Percentiles rank a stretch among this genome's conserved stretches.
Conservation (phyloP, 2,888 invertebrate genomes). For the Limnephilus rhombicus region DNA sequence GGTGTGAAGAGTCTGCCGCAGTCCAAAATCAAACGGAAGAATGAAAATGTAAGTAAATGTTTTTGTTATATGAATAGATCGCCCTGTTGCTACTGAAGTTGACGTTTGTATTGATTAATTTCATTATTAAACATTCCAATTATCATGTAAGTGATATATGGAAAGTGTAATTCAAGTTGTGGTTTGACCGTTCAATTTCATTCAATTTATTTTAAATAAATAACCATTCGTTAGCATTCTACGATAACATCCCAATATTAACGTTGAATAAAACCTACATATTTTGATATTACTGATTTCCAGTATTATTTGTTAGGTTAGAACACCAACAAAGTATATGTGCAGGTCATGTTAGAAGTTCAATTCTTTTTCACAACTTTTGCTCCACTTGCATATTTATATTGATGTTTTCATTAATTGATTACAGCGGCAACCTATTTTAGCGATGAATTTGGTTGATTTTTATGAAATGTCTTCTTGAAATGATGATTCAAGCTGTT, state of each 20-base stretch:
- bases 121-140: not conserved
- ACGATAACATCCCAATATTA: too few relatives aligned
- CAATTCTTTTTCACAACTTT: not conserved
- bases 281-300: not conserved
- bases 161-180: not conserved
- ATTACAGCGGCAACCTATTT: too few relatives aligned
- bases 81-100: not conserved
- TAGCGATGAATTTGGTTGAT: too few relatives aligned
- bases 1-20: not conserved
- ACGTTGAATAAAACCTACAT: not conserved
- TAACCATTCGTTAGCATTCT: too few relatives aligned
- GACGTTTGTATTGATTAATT: not conserved
- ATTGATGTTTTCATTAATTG: too few relatives aligned
- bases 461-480: too few relatives aligned
- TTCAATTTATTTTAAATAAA: not conserved
- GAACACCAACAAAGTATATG: not conserved
- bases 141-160: too few relatives aligned
- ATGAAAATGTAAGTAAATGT: constrained; percentile 37
- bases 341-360: not conserved
- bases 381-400: too few relatives aligned
- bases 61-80: not conserved
- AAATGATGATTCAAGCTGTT: too few relatives aligned
- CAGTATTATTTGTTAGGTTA: not conserved
- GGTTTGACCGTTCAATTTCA: not conserved
- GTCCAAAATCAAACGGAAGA: constrained; percentile 28